phyloP scores from a whole-genome alignment of 2,797 vertebrate species.

The Hyperoplus immaculatus region DNA sequence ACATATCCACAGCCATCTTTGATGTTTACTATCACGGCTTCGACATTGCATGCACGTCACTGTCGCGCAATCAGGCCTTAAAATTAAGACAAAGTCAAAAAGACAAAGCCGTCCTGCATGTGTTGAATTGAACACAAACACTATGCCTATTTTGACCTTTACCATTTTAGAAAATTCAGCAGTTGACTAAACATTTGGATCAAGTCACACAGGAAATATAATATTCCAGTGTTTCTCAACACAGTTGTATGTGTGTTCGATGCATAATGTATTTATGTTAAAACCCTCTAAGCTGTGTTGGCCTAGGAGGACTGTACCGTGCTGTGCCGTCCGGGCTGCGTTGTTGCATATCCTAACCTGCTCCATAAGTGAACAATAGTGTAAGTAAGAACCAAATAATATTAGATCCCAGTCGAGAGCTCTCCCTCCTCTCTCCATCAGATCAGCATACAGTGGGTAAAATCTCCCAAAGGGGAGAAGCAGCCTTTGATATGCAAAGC shows the following conservation, averaged over 20 bases:
- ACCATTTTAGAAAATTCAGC: slow-evolving; percentile 12
- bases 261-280: slow-evolving; percentile 57
- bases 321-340: slow-evolving; percentile 3
- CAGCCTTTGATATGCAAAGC: slow-evolving; percentile 79
- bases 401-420: slow-evolving; percentile 33
- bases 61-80: too few relatives aligned
- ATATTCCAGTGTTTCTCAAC: slow-evolving; percentile 14
- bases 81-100: too few relatives aligned
- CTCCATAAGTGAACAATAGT: slow-evolving; percentile 28
- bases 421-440: slow-evolving; percentile 20
- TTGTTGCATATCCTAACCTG: slow-evolving; percentile 28
- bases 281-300: slow-evolving; percentile 7
- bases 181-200: neutral
- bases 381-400: slow-evolving; percentile 44
- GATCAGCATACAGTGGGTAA: slow-evolving; percentile 66
- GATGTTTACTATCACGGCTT: too few relatives aligned
- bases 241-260: neutral
- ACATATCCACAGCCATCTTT: too few relatives aligned
- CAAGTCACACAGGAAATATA: slow-evolving; percentile 20
- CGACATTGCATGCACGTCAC: too few relatives aligned
- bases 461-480: slow-evolving; percentile 51
- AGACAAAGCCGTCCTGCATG: neutral
- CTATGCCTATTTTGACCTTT: slow-evolving; percentile 10
- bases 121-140: neutral
- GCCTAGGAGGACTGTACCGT: slow-evolving; percentile 16